Conservation (phyloP, 2,888 invertebrate species). For the Lithophane ornitopus region DNA sequence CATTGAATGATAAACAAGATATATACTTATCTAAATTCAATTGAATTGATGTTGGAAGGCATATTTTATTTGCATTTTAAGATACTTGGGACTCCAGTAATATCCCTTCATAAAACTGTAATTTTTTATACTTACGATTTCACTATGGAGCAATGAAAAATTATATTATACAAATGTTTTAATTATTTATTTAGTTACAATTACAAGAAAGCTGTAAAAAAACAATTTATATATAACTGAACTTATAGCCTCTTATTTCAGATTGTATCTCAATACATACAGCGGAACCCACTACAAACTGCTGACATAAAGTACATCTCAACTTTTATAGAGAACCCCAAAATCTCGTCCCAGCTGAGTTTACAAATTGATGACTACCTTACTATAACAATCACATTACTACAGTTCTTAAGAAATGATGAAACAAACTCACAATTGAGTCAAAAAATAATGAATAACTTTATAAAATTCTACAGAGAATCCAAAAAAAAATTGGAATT, state of each 20-base stretch:
- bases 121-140: background rate
- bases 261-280: conserved; percentile 82
- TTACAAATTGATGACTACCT: conserved; percentile 80
- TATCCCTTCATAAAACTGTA: background rate
- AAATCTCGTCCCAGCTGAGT: conserved; percentile 77
- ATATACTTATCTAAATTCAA: background rate
- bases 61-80: background rate
- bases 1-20: background rate
- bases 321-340: conserved; percentile 81
- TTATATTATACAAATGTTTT: background rate
- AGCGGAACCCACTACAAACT: conserved; percentile 75
- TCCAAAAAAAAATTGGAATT: conserved; percentile 86
- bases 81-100: background rate
- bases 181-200: background rate
- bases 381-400: conserved; percentile 75
- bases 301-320: conserved; percentile 76
- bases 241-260: conserved; percentile 70
- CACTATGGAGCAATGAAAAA: background rate
- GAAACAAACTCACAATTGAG: conserved; percentile 64
- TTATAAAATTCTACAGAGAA: conserved; percentile 81
- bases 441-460: conserved; percentile 76
- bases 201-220: background rate
- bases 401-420: conserved; percentile 75
- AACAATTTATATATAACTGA: background rate
- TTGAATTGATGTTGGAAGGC: background rate